Conservation (phyloP, 2,888 invertebrate genomes). For the Fragum whitleyi region DNA sequence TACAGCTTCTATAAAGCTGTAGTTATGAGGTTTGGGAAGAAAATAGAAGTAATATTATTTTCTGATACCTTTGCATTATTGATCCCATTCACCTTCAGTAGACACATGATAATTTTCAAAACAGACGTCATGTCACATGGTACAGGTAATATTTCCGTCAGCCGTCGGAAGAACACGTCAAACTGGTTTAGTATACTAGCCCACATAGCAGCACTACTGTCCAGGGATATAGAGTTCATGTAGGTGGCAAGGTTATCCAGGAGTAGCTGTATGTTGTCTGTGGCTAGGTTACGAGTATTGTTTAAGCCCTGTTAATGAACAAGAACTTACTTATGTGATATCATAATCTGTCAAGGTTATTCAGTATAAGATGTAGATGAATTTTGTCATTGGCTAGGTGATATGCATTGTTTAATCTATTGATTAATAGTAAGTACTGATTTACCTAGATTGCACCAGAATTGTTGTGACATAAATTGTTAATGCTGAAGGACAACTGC, state of each 20-base stretch:
- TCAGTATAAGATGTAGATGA: no score
- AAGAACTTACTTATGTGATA: no score
- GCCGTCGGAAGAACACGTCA: slow-evolving; percentile 93
- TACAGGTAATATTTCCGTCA: slow-evolving; percentile 79
- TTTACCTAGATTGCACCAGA: no score
- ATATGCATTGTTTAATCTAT: no score
- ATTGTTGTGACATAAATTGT: no score
- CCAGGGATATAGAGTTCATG: slow-evolving; percentile 91
- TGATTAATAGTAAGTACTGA: no score
- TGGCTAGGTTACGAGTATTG: slow-evolving; percentile 91
- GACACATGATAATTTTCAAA: slow-evolving; percentile 86
- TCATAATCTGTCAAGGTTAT: no score
- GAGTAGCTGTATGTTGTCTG: slow-evolving; percentile 89
- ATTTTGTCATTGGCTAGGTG: no score
- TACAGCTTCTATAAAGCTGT: no score
- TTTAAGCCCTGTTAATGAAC: slow-evolving; percentile 88
- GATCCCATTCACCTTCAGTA: slow-evolving; percentile 93
- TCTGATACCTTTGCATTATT: slow-evolving; percentile 91
- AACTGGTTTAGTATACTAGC: slow-evolving; percentile 93
- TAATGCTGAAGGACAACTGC: no score
- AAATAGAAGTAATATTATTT: no score
- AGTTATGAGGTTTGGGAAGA: no score
- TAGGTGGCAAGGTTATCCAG: slow-evolving; percentile 97
- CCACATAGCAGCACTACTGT: slow-evolving; percentile 92
- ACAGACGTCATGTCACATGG: slow-evolving; percentile 85